These are phyloP conservation scores for Laticauda colubrina DNA, from an alignment of 2,113 vertebrate genomes.

Conservation along the genomic window DNA sequence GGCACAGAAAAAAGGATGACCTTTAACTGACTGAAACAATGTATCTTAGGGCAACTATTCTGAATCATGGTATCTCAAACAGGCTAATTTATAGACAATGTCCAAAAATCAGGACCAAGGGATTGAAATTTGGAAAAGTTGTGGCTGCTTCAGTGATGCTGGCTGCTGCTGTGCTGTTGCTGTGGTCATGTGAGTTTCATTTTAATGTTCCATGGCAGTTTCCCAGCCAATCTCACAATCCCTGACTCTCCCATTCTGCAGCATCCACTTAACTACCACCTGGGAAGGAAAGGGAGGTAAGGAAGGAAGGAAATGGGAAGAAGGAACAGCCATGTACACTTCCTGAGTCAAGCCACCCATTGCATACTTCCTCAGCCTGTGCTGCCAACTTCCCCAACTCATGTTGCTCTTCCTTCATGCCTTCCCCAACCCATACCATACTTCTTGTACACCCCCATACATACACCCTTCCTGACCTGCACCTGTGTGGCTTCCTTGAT, in stretches of 20 bases:
- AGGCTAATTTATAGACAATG: background rate
- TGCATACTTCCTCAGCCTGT: background rate
- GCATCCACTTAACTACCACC: background rate
- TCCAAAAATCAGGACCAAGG: background rate
- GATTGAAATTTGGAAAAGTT: background rate
- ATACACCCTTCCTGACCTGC: background rate
- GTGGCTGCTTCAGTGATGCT: background rate
- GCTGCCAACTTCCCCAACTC: background rate
- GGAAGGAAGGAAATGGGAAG: background rate
- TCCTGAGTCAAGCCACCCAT: background rate
- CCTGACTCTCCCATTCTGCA: background rate
- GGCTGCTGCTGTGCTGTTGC: background rate
- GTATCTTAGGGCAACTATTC: background rate
- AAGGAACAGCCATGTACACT: background rate
- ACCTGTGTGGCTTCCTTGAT: background rate
- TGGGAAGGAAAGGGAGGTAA: background rate
- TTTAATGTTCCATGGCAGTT: background rate
- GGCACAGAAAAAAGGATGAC: background rate
- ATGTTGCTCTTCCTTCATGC: background rate
- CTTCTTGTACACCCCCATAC: background rate
- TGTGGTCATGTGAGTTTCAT: background rate
- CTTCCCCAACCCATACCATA: background rate
- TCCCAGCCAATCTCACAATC: background rate
- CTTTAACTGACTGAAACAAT: background rate
- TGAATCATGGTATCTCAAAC: background rate